These are phyloP conservation scores for Parotocinclus haroldoi DNA, from an alignment of 2,797 vertebrate genomes.

Conservation along the genomic window DNA sequence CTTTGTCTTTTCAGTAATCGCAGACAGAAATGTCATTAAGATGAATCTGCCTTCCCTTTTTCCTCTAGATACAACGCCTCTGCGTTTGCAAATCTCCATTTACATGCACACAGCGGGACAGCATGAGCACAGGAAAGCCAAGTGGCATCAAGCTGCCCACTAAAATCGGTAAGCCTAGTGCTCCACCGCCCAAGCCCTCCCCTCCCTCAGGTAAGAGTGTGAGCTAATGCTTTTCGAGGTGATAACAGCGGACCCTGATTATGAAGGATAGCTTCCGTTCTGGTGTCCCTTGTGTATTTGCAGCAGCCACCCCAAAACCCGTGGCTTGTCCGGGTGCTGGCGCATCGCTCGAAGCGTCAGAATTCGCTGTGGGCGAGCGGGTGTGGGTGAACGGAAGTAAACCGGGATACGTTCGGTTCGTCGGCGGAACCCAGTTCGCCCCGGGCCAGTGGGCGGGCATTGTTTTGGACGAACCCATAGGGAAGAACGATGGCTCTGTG, in stretches of 20 bases:
- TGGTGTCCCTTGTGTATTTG: constrained; percentile 18
- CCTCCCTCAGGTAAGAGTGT: constrained; percentile 62
- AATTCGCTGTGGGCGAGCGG: constrained; percentile 85
- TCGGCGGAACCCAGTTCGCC: constrained; percentile 91
- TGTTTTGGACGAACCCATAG: constrained; percentile 87
- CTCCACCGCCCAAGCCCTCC: constrained; percentile 69
- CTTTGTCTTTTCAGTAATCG: too few relatives aligned
- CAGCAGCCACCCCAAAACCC: constrained; percentile 71
- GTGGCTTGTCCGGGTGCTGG: constrained; percentile 50
- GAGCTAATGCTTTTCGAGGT: too few relatives aligned
- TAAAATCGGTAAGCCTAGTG: constrained; percentile 83
- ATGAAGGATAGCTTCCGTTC: background rate
- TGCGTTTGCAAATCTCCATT: background rate
- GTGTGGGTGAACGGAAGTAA: constrained; percentile 97
- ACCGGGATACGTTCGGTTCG: constrained; percentile 87
- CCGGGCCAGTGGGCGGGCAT: constrained; percentile 96
- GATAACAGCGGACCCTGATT: too few relatives aligned
- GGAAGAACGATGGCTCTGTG: constrained; percentile 94
- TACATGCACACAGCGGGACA: constrained; percentile 44
- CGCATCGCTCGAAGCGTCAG: constrained; percentile 64
- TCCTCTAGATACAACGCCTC: too few relatives aligned
- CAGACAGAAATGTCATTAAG: too few relatives aligned
- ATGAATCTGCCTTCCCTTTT: too few relatives aligned
- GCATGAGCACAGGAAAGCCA: constrained; percentile 82
- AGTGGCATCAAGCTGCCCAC: constrained; percentile 91